phyloP scores from a whole-genome alignment of 2,797 vertebrate species.

The Lacerta viridis region DNA sequence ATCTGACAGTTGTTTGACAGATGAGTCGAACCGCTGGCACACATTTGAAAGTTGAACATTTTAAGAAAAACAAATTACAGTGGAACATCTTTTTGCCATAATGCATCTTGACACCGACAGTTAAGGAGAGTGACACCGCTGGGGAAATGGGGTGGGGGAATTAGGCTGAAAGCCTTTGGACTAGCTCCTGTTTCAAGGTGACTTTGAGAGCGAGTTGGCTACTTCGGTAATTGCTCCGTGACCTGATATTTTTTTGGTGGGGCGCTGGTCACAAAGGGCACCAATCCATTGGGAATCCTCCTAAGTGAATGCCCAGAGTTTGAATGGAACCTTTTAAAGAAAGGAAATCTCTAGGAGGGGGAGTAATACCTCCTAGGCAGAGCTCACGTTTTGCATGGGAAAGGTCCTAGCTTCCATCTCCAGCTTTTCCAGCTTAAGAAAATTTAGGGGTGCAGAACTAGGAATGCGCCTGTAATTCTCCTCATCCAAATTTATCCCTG shows the following conservation, averaged over 20 bases:
- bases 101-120: constrained; percentile 69
- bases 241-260: constrained; percentile 29
- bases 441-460: neutral
- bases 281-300: neutral
- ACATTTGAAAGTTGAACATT: constrained; percentile 70
- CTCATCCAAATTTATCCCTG: neutral
- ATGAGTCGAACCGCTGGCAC: constrained; percentile 66
- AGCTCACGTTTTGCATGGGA: neutral
- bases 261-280: constrained; percentile 48
- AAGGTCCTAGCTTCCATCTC: neutral
- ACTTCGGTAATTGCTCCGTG: constrained; percentile 56
- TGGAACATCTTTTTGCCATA: constrained; percentile 58
- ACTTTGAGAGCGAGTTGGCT: constrained; percentile 57
- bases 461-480: neutral
- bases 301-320: neutral
- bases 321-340: neutral
- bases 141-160: constrained; percentile 53
- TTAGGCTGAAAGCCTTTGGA: constrained; percentile 51
- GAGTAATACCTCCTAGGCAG: neutral
- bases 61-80: constrained; percentile 70
- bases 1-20: constrained; percentile 70
- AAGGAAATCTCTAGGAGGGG: neutral
- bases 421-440: neutral
- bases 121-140: constrained; percentile 62
- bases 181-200: constrained; percentile 62